Conservation (phyloP, 2,888 invertebrate genomes). For the Leptura quadrifasciata region DNA sequence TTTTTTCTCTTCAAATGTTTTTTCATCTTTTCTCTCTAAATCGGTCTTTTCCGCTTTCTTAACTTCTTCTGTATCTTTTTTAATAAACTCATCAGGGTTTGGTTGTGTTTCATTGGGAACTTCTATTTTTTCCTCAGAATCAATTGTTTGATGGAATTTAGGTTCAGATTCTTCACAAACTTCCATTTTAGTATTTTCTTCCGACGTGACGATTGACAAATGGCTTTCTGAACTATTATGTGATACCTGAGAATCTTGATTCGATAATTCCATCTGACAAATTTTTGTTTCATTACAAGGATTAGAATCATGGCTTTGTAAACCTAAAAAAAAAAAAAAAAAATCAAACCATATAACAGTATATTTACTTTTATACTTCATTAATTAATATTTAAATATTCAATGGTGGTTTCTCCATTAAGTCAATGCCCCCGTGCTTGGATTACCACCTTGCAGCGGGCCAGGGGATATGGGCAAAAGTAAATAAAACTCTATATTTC, state of each 20-base stretch:
- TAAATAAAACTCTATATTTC: no score
- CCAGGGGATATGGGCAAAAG: no score
- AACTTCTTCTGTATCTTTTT: slow-evolving; percentile 37
- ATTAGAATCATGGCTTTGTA: slow-evolving; percentile 76
- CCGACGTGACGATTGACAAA: slow-evolving; percentile 76
- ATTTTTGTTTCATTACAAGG: slow-evolving; percentile 61
- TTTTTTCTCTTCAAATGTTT: slow-evolving; percentile 29
- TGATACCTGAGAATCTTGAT: slow-evolving; percentile 79
- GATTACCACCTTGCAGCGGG: no score
- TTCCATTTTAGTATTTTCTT: slow-evolving; percentile 73
- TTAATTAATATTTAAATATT: no score
- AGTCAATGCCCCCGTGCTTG: no score
- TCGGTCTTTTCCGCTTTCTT: slow-evolving; percentile 40
- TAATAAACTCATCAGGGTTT: slow-evolving; percentile 30
- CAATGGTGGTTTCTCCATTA: no score
- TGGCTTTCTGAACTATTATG: slow-evolving; percentile 79
- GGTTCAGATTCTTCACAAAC: slow-evolving; percentile 64
- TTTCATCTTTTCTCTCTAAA: slow-evolving; percentile 41
- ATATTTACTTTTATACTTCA: background rate
- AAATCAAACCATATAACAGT: background rate
- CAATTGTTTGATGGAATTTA: slow-evolving; percentile 49
- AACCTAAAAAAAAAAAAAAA: slow-evolving; percentile 64
- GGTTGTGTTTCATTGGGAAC: slow-evolving; percentile 25
- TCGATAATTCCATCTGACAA: slow-evolving; percentile 69
- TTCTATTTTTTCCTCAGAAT: slow-evolving; percentile 34